phyloP scores from a whole-genome alignment of 1,140 invertebrate genomes.

The Drosophila baimaii region DNA sequence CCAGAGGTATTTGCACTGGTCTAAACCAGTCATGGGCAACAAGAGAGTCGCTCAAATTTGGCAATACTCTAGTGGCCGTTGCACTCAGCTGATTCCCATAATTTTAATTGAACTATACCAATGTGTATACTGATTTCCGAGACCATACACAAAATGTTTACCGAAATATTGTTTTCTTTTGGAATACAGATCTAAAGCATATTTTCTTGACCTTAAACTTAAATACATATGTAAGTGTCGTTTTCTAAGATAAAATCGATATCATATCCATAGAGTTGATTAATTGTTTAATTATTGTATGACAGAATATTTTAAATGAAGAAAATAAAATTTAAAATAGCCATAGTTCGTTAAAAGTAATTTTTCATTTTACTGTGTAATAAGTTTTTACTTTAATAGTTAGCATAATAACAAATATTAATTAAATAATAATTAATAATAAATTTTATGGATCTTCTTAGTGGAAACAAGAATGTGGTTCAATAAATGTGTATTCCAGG shows the following conservation, averaged over 20 bases:
- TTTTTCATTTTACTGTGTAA: no score
- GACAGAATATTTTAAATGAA: background rate
- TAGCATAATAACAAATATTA: background rate
- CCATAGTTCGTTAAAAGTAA: background rate
- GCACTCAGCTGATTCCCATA: constrained; percentile 1
- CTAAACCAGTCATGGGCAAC: constrained; percentile 13
- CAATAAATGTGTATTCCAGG: no score
- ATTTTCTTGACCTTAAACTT: background rate
- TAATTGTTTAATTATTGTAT: no score
- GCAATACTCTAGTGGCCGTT: constrained; percentile 6
- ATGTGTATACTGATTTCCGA: background rate
- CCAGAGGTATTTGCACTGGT: constrained; percentile 10
- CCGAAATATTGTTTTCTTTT: background rate
- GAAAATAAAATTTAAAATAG: no score
- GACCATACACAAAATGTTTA: background rate
- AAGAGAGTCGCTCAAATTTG: constrained; percentile 13
- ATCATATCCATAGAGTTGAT: background rate
- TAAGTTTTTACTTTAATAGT: background rate
- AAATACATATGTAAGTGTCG: background rate
- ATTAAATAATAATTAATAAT: no score
- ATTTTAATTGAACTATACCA: background rate
- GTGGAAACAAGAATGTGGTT: no score
- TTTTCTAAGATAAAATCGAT: background rate
- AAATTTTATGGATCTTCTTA: no score
- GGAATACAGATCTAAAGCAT: no score